Evolutionary conservation across 2,113 vertebrate genomes (phyloP).

Genomic region (Paradoxurus hermaphroditus): DNA sequence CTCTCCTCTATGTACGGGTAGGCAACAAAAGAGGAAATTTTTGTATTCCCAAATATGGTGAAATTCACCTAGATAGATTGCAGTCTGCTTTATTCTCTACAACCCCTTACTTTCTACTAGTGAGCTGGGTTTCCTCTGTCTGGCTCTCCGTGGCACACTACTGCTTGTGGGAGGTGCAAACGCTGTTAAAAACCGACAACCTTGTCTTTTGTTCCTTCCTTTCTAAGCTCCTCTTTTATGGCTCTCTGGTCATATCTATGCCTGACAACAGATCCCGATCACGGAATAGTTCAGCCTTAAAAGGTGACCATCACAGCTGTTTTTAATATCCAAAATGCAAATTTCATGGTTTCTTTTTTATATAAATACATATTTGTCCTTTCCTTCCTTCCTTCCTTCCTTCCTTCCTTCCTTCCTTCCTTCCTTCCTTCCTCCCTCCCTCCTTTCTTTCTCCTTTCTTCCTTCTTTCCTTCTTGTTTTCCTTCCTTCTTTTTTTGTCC

Average conservation of each 20-base stretch:
- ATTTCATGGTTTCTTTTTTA: background rate
- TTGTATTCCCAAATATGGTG: background rate
- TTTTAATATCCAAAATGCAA: background rate
- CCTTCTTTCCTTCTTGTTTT: background rate
- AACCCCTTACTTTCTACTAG: background rate
- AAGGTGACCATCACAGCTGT: background rate
- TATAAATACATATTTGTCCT: background rate
- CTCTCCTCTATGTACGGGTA: slow-evolving; percentile 10
- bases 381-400: background rate
- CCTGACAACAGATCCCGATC: background rate
- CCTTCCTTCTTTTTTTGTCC: background rate
- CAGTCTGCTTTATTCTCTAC: slow-evolving; percentile 33
- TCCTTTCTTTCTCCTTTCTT: background rate
- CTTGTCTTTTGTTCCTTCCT: background rate
- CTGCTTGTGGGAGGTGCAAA: background rate
- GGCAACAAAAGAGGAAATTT: background rate
- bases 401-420: background rate
- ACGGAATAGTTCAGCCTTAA: background rate
- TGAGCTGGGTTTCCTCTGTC: background rate
- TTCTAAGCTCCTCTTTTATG: background rate
- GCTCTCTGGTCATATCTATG: background rate
- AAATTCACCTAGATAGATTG: background rate
- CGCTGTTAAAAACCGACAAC: slow-evolving; percentile 32
- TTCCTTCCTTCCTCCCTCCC: background rate
- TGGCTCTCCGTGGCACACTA: slow-evolving; percentile 20